Evolutionary conservation across 1,140 invertebrate species (phyloP), one percentile per base, ranked within the genome.

Genomic region (Ips nitidus): DNA sequence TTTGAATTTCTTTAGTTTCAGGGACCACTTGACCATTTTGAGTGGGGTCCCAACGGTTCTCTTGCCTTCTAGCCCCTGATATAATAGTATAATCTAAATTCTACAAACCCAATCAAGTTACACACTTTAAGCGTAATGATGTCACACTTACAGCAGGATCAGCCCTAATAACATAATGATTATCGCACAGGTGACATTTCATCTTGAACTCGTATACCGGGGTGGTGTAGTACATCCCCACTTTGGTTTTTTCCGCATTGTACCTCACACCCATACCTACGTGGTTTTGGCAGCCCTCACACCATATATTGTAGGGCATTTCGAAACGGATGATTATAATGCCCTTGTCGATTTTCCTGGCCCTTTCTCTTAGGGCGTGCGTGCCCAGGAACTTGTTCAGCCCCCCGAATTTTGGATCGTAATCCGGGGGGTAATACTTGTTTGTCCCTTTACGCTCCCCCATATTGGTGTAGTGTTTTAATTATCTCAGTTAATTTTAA

Each of bases 261-360:
- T 99, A 99, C 64, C 94, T 85, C 1, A 99, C 98, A 38, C 98
- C 97, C 95, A 98, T 99, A 39, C 97, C 98, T 73, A 99, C 97
- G 79, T 98, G 98, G 84, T 98, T 99, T 60, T 92, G 90, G 81
- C 98, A 99, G 41, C 97, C 97, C 59, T 96, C 91, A 77, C 97
- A 98, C 97, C 97, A 99, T 73, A 99, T 99, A 82, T 99, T 99
- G 76, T 97, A 99, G 1, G 98, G 98, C 96, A 99, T 98, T 84
- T 99, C 98, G 88, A 99, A 99, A 65, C 97, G 88, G 72, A 99
- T 98, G 56, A 99, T 97, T 45, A 99, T 88, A 71, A 99, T 99
- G 8, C 98, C 98, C 82, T 96, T 86, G 75, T 97, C 90, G 0
- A 99, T 84, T 83, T 99, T 99, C 37, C 91, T 83, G 1, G 97